Base-by-base conservation (phyloP, 2,888 invertebrate genomes). In the Dicyrtomina minuta region DNA sequence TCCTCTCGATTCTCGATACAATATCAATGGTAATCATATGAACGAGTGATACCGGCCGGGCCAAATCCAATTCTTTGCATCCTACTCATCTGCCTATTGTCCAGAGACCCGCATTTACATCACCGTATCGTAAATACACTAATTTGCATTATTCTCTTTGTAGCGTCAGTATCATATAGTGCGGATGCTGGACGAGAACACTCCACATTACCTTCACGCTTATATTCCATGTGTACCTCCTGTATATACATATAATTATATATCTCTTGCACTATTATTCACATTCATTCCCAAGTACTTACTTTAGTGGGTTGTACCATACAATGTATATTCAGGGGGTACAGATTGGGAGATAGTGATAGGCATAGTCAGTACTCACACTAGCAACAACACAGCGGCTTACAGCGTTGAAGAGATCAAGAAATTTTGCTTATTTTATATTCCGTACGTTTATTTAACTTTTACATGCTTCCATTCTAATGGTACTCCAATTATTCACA, bases 21-120 rank as follows among this genome's bases (percentile, higher is more conserved):
- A 27, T 64, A 51, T 64, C 64, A 64, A 64, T 62, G 51, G 51
- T 64, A 53, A 64, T 64, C 20, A 64, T 60, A 22, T 60, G 43
- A 24, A 43, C 24, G 22, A 44, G 22, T 22, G 24, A 24, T 44
- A 22, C 13, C 46, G 5, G 20, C 10, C 56, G 2, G 17, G n/a
- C 59, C 20, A 10, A 20, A 15, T 55, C 24, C 55, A 55, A 26
- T 20, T 33, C 33, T 33, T 33, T 20, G 3, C 20, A 20, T 53
- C 22, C 55, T 55, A 46, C 49, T 62, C 49, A 62, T 62, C 62
- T 49, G 49, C 62, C 46, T 27, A 33, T 62, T 62, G 24, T 60
- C 33, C 15, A 22, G 10, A 51, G 12, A 33, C 8, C 8, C 33
- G 3, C 33, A 33, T 33, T 33, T 3, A 33, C 8, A 33, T 33